A percentile compares a stretch with the other conserved stretches of the same genome.
Evolutionary conservation across 2,797 vertebrate species (phyloP).

Genomic region (Myotis pilosus): DNA sequence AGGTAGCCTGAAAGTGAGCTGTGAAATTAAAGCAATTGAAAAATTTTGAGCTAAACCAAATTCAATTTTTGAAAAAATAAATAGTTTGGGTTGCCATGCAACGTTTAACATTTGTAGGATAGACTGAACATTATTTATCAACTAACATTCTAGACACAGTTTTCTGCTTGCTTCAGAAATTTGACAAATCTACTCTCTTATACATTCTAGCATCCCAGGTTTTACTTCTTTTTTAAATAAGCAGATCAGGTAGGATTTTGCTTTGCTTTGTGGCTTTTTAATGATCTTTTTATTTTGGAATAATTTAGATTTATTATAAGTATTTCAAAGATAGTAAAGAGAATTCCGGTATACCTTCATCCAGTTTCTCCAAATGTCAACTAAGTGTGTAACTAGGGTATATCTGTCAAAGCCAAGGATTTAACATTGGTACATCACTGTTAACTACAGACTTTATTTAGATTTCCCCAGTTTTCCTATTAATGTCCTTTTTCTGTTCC

Average conservation of each 20-base stretch:
- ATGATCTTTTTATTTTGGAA: not conserved
- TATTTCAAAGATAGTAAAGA: not conserved
- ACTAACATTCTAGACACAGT: not conserved
- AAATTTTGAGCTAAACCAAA: not conserved
- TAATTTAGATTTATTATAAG: not conserved
- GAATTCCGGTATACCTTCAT: not conserved
- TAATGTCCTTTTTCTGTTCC: not conserved
- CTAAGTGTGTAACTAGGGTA: not conserved
- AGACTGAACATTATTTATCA: not conserved
- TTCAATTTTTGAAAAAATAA: not conserved
- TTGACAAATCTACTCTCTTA: not conserved
- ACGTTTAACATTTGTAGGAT: not conserved
- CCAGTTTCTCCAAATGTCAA: not conserved
- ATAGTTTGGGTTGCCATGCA: not conserved
- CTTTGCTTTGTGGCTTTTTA: not conserved
- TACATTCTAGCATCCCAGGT: not conserved
- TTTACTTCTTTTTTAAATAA: not conserved
- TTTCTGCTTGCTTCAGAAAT: slow-evolving; percentile 18
- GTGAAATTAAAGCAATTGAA: not conserved
- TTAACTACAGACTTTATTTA: not conserved
- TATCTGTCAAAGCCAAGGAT: not conserved
- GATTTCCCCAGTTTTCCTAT: not conserved
- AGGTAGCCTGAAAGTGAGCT: not conserved
- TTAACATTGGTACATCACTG: not conserved
- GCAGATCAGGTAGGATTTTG: not conserved